phyloP scores from a whole-genome alignment of 2,113 vertebrate species.

The Ageneiosus marmoratus region DNA sequence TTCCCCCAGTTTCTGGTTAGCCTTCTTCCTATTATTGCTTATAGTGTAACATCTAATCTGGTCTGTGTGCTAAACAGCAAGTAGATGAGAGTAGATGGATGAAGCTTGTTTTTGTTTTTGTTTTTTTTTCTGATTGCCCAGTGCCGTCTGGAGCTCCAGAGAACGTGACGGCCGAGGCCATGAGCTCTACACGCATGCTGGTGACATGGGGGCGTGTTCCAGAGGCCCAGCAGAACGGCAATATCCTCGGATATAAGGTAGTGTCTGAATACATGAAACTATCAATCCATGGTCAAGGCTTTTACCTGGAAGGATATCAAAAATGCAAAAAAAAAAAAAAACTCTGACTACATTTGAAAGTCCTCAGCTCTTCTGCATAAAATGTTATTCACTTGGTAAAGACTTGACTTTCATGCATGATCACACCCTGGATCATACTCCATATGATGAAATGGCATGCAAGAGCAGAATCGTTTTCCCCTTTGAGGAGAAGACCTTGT shows the following conservation, averaged over 20 bases:
- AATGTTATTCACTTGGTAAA: slow-evolving; percentile 42
- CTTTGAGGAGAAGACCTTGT: slow-evolving; percentile 22
- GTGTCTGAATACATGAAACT: background rate
- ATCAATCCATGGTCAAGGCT: background rate
- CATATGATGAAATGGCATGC: slow-evolving; percentile 69
- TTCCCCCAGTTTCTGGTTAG: slow-evolving; percentile 10
- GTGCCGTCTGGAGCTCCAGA: slow-evolving; percentile 88
- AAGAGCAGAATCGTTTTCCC: slow-evolving; percentile 59
- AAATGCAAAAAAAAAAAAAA: slow-evolving; percentile 7
- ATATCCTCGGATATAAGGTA: slow-evolving; percentile 94
- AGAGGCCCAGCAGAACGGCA: slow-evolving; percentile 84
- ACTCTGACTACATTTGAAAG: slow-evolving; percentile 10
- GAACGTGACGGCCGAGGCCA: slow-evolving; percentile 86
- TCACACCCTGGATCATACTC: slow-evolving; percentile 33
- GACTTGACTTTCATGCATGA: slow-evolving; percentile 41
- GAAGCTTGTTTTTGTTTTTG: slow-evolving; percentile 49
- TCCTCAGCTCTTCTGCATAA: slow-evolving; percentile 34
- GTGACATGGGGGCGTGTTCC: slow-evolving; percentile 85
- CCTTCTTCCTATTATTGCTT: background rate
- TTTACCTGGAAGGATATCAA: background rate
- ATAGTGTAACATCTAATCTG: slow-evolving; percentile 34
- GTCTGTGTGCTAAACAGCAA: slow-evolving; percentile 15
- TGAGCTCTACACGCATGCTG: slow-evolving; percentile 90
- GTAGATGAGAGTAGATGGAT: background rate
- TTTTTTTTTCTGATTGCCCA: slow-evolving; percentile 64